A percentile compares a stretch with the other conserved stretches of the same genome.
phyloP scores from a whole-genome alignment of 1,140 invertebrate genomes.

The Limonius californicus region DNA sequence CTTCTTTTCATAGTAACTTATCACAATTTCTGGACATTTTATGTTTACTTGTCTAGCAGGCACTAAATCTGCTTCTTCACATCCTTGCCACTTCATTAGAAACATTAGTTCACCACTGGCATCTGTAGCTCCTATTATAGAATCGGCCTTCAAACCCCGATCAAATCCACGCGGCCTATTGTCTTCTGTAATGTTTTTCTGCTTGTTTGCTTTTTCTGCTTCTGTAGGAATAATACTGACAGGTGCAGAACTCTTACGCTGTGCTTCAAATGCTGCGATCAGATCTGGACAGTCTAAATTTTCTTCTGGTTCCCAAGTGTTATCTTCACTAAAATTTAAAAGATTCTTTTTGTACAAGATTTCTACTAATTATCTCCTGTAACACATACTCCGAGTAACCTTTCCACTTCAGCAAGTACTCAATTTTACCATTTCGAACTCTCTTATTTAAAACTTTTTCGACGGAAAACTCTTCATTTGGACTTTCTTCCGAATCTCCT shows the following conservation, averaged over 20 bases:
- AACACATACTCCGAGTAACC: conserved; percentile 49
- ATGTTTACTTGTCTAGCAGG: conserved; percentile 71
- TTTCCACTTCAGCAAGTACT: conserved; percentile 95
- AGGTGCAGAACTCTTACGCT: conserved; percentile 21
- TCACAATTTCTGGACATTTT: conserved; percentile 76
- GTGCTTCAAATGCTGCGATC: conserved; percentile 67
- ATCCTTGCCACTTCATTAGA: conserved; percentile 85
- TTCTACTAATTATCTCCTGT: neutral
- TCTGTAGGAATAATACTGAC: conserved; percentile 18
- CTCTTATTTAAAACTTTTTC: conserved; percentile 70
- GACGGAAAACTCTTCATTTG: too few relatives aligned
- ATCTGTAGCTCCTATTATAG: too few relatives aligned
- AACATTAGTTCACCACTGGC: too few relatives aligned
- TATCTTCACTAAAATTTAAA: conserved; percentile 57
- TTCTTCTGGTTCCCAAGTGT: too few relatives aligned
- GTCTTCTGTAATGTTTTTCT: too few relatives aligned
- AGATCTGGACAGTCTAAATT: too few relatives aligned
- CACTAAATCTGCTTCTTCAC: conserved; percentile 76
- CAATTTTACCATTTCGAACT: conserved; percentile 64
- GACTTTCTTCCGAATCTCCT: neutral
- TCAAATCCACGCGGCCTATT: conserved; percentile 69
- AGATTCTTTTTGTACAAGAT: too few relatives aligned
- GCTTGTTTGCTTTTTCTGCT: conserved; percentile 40
- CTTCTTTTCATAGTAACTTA: conserved; percentile 76
- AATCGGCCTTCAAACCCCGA: conserved; percentile 82